phyloP scores from a whole-genome alignment of 2,888 invertebrate species.

The Eupithecia exiguata region DNA sequence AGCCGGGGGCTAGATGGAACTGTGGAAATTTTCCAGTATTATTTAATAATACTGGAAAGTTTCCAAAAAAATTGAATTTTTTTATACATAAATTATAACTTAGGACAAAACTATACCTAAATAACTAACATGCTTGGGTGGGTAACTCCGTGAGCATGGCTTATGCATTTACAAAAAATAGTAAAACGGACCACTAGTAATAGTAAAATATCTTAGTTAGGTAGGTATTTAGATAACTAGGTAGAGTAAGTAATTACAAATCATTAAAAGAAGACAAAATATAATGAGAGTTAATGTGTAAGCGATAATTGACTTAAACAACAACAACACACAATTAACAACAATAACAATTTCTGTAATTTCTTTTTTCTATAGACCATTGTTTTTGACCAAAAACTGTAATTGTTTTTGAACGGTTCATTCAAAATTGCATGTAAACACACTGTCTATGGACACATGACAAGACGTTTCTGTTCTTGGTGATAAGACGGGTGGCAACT shows the following conservation, averaged over 20 bases:
- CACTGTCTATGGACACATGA: conserved; percentile 69
- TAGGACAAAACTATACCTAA: too few species aligned
- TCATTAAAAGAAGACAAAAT: background rate
- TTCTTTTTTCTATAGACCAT: background rate
- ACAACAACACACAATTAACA: background rate
- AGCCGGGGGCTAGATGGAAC: too few species aligned
- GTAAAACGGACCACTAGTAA: background rate
- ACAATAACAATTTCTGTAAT: background rate
- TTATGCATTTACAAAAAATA: too few species aligned
- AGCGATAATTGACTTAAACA: background rate
- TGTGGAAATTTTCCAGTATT: too few species aligned
- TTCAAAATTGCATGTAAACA: conserved; percentile 55
- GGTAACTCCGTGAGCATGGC: too few species aligned
- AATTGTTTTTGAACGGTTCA: conserved; percentile 16
- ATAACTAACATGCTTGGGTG: too few species aligned
- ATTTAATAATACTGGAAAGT: too few species aligned
- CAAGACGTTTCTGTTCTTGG: conserved; percentile 64
- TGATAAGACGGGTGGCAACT: conserved; percentile 75
- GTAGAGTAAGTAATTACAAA: background rate
- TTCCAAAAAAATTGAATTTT: too few species aligned
- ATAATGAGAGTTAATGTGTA: background rate
- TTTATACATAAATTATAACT: too few species aligned
- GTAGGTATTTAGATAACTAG: background rate
- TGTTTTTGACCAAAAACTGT: conserved; percentile 17
- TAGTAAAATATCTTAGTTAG: background rate